Conservation (phyloP, 2,113 vertebrate genomes). For the Lontra canadensis region DNA sequence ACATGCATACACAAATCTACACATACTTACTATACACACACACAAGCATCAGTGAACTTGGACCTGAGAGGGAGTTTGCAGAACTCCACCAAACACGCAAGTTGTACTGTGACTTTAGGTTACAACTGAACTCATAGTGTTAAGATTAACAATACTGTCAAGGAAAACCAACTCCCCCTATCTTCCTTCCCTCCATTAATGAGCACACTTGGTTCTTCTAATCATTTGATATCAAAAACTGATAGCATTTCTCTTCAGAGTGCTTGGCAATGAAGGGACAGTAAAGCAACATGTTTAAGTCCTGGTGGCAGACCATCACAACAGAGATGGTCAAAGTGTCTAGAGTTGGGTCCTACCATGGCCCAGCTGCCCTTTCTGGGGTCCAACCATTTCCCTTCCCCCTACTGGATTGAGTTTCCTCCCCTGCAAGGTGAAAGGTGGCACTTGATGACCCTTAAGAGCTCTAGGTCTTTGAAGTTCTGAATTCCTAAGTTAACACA, state of each 20-base stretch:
- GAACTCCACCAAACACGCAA: not conserved
- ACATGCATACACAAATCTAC: not conserved
- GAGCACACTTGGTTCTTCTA: constrained; percentile 39
- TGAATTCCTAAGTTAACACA: not conserved
- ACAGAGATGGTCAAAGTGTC: not conserved
- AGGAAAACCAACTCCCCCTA: constrained; percentile 13
- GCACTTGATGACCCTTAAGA: not conserved
- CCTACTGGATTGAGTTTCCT: not conserved
- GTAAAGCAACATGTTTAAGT: not conserved
- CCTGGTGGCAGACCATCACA: not conserved
- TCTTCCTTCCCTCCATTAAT: not conserved
- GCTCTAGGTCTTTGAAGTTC: not conserved
- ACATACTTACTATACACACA: not conserved
- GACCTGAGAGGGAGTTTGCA: not conserved
- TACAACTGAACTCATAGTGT: not conserved
- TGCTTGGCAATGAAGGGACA: not conserved
- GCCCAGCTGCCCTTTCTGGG: not conserved
- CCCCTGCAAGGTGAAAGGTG: not conserved
- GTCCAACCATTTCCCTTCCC: not conserved
- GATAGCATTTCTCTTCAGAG: constrained; percentile 20
- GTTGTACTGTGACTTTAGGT: not conserved
- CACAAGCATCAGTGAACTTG: not conserved
- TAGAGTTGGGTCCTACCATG: not conserved
- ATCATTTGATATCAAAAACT: constrained; percentile 22
- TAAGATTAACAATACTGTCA: constrained; percentile 24